Percentiles rank a stretch among this genome's conserved stretches.
Evolutionary conservation across 2,888 invertebrate species (phyloP).

Genomic region (Lithophane socia): DNA sequence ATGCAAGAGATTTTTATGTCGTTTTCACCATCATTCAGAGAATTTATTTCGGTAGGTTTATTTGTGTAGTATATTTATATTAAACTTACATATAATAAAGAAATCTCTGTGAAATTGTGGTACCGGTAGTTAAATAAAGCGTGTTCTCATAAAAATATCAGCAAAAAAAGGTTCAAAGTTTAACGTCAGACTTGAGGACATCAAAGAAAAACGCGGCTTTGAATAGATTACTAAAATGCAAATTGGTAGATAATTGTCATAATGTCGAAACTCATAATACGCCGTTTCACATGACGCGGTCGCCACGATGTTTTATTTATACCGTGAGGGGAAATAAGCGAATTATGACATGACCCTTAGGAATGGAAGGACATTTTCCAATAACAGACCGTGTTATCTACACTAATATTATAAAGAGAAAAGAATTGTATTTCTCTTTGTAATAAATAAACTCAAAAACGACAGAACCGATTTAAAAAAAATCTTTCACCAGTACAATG

Average conservation of each 20-base stretch:
- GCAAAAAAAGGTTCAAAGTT: constrained; percentile 75
- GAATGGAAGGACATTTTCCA: constrained; percentile 59
- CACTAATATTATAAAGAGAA: too few relatives aligned
- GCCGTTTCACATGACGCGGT: constrained; percentile 73
- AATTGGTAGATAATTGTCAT: constrained; percentile 85
- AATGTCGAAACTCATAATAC: constrained; percentile 80
- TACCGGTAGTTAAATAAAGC: constrained; percentile 4
- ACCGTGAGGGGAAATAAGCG: constrained; percentile 67
- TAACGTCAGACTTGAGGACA: constrained; percentile 76
- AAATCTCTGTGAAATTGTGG: too few relatives aligned
- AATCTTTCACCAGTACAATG: too few relatives aligned
- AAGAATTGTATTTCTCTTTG: too few relatives aligned
- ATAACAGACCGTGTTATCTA: constrained; percentile 46
- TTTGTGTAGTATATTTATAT: too few relatives aligned
- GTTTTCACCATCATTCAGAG: too few relatives aligned
- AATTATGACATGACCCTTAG: constrained; percentile 70
- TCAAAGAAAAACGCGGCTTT: constrained; percentile 81
- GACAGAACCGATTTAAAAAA: too few relatives aligned
- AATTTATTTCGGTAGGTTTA: too few relatives aligned
- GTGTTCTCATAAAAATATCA: constrained; percentile 66
- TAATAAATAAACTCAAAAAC: too few relatives aligned
- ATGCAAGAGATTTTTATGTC: too few relatives aligned
- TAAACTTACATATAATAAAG: too few relatives aligned
- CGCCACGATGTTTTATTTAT: constrained; percentile 81
- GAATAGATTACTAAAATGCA: constrained; percentile 84